A percentile compares a stretch with the other conserved stretches of the same genome.
Conservation (phyloP, 2,113 vertebrate species). For the Chunga burmeisteri region DNA sequence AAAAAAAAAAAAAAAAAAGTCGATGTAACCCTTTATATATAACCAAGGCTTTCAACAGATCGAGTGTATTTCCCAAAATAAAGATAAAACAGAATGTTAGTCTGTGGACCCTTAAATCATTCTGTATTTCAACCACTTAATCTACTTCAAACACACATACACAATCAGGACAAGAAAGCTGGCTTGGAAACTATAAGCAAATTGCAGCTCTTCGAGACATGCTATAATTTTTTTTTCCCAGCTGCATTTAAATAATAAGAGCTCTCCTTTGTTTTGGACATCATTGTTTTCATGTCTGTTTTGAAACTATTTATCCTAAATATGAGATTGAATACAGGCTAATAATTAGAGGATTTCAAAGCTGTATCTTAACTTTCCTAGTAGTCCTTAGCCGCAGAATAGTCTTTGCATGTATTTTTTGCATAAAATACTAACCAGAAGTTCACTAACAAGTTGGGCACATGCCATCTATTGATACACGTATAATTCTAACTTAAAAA, state of each 20-base stretch:
- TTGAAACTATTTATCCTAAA: conserved; percentile 13
- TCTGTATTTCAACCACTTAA: conserved; percentile 32
- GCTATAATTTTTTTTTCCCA: not conserved
- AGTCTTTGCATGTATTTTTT: not conserved
- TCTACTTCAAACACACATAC: conserved; percentile 16
- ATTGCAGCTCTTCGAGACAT: not conserved
- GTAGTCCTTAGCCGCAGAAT: not conserved
- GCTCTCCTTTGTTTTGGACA: not conserved
- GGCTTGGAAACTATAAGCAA: conserved; percentile 32
- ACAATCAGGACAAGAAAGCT: conserved; percentile 23
- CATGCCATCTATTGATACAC: not conserved
- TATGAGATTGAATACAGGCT: not conserved
- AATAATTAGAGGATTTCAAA: conserved; percentile 36
- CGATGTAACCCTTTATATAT: not conserved
- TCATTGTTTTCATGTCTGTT: conserved; percentile 1
- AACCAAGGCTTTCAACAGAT: conserved; percentile 32
- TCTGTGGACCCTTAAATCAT: conserved; percentile 36
- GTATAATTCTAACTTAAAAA: not conserved
- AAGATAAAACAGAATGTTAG: conserved; percentile 48
- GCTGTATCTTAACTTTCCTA: not conserved
- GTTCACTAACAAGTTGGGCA: not conserved
- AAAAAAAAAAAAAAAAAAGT: too few species aligned
- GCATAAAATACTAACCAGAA: not conserved
- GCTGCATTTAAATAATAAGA: not conserved
- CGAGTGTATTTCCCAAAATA: conserved; percentile 45